phyloP scores from a whole-genome alignment of 2,113 vertebrate species.

The Lepus americanus region DNA sequence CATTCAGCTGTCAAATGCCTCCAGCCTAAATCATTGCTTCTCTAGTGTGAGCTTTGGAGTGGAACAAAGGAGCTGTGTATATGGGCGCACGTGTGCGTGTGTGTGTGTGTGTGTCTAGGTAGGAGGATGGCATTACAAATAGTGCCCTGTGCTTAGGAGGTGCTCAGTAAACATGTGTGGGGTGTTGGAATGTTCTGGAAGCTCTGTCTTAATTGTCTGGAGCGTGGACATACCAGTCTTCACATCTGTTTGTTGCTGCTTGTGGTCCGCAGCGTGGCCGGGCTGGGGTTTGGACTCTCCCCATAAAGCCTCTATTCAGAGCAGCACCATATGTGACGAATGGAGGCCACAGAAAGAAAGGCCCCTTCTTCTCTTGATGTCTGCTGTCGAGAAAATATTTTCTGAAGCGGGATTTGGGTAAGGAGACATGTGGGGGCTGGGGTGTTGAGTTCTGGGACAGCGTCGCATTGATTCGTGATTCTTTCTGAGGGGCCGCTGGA shows the following conservation, averaged over 20 bases:
- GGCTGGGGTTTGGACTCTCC: constrained; percentile 67
- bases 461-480: neutral
- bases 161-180: constrained; percentile 5
- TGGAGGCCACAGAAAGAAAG: constrained; percentile 64
- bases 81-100: too few species aligned
- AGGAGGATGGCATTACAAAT: neutral
- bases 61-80: constrained; percentile 72
- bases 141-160: neutral
- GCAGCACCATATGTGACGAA: neutral
- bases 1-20: neutral
- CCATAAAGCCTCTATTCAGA: constrained; percentile 86
- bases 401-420: constrained; percentile 48
- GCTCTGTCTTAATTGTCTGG: constrained; percentile 49
- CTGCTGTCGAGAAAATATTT: constrained; percentile 71
- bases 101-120: neutral
- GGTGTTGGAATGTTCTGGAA: neutral
- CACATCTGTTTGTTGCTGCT: constrained; percentile 66
- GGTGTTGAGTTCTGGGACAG: neutral
- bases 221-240: constrained; percentile 56
- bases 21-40: neutral
- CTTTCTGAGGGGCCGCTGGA: neutral
- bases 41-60: neutral
- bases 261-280: constrained; percentile 77
- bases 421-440: neutral
- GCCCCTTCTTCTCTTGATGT: constrained; percentile 73